Base-by-base conservation (phyloP, 2,797 vertebrate species). In the Tamandua tetradactyla region DNA sequence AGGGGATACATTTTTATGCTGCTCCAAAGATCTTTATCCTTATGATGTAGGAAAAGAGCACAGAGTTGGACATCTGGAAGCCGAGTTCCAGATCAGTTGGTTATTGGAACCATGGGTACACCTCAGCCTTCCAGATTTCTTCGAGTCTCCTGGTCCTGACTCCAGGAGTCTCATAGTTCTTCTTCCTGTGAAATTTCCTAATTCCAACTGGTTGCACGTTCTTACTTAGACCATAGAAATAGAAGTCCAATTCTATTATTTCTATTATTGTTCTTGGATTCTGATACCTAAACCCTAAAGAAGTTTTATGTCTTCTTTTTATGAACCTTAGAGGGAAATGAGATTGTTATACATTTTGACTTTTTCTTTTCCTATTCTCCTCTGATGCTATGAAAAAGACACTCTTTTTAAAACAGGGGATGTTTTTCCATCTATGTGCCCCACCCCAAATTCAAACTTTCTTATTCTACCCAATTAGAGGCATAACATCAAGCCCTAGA, bases 91-190 rank as follows among this genome's bases (percentile, higher is more conserved):
- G 30, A 18, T 62, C 52, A 5, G 18, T 5, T n/a, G 20, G 15
- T 44, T 14, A 32, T 10, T 55, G 3, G 12, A 12, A 30, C 42
- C 0, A 0, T 30, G 25, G 40, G 22, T 13, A 7, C 3, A 14
- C 25, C 2, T 6, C 22, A 52, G 52, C 52, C 7, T 11, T 44
- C 8, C 12, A 6, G 12, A 30, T 23, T 11, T 23, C 37, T 23
- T 55, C 0, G 5, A 23, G 10, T 49, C 32, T 27, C 42, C 27
- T 78, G 1, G 25, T 69, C 22, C 44, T 7, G 4, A 40, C 18
- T 11, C 9, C 14, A 15, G 4, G 12, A 30, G 23, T 49, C 11
- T 27, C 32, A 25, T 15, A 75, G 25, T 3, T 66, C 47, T 78
- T 37, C 11, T 12, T 49, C 12, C n/a, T 87, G 42, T 37, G 32